A percentile compares a stretch with the other conserved stretches of the same genome.
phyloP scores from a whole-genome alignment of 2,113 vertebrate genomes.

The Sylvia atricapilla region DNA sequence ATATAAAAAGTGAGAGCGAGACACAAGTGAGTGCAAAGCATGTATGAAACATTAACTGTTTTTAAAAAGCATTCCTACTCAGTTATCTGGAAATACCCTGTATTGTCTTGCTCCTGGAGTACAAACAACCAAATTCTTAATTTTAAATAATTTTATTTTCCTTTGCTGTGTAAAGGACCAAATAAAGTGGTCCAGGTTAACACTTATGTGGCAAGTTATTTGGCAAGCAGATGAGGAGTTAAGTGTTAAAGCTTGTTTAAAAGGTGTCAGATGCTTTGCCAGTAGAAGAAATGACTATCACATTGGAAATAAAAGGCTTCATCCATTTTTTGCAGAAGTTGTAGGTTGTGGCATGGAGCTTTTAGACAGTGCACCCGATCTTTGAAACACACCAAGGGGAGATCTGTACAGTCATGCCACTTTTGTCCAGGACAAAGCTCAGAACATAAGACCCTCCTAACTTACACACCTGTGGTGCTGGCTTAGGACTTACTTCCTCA shows the following conservation, averaged over 20 bases:
- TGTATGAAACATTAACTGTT: background rate
- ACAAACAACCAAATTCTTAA: background rate
- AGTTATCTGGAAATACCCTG: background rate
- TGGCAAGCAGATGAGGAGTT: background rate
- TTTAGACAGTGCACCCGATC: background rate
- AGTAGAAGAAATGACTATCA: background rate
- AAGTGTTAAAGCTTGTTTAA: background rate
- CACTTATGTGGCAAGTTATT: background rate
- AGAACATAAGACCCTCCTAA: background rate
- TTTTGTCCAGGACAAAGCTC: background rate
- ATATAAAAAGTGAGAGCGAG: background rate
- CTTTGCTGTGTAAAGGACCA: background rate
- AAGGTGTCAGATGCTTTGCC: background rate
- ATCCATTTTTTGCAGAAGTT: background rate
- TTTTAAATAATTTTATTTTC: background rate
- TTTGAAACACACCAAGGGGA: background rate
- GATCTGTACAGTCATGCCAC: background rate
- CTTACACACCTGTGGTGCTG: fast-evolving
- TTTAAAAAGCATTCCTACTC: background rate
- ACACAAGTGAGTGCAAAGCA: background rate
- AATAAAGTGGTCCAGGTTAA: background rate
- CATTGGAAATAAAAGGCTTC: background rate
- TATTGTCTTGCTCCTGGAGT: background rate
- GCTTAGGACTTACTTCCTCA: background rate
- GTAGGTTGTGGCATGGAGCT: background rate